Conservation (phyloP, 2,113 vertebrate species). For the Neodon shergylaensis region DNA sequence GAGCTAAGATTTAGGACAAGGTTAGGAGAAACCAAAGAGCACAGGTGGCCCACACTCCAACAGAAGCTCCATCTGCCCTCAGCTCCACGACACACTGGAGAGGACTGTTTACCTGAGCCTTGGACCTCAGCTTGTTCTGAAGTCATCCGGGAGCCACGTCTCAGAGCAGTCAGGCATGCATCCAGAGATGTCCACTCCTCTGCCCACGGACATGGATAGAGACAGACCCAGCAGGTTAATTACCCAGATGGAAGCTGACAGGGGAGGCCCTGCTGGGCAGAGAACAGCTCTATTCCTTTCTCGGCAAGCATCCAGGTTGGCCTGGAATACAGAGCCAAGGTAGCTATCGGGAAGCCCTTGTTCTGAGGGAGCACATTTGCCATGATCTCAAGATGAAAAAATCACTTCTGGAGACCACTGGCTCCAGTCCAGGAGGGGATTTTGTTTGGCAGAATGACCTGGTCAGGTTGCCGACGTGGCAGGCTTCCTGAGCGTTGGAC, state of each 20-base stretch:
- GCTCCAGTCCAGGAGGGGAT: constrained; percentile 41
- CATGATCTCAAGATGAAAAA: constrained; percentile 58
- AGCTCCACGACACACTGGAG: background rate
- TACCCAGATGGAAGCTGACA: constrained; percentile 55
- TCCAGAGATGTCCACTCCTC: background rate
- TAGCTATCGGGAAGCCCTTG: constrained; percentile 29
- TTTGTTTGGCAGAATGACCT: constrained; percentile 12
- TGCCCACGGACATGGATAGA: background rate
- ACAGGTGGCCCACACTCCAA: background rate
- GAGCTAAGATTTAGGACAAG: background rate
- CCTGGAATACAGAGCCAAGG: background rate
- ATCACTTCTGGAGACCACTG: constrained; percentile 2
- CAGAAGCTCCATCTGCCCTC: background rate
- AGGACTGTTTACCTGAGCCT: background rate
- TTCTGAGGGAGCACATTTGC: constrained; percentile 36
- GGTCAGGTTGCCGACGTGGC: background rate
- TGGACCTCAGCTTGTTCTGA: background rate
- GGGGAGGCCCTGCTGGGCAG: background rate
- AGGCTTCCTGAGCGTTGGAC: background rate
- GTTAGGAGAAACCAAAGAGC: background rate
- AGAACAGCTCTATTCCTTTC: constrained; percentile 62
- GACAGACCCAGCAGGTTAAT: constrained; percentile 31
- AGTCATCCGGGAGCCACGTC: background rate
- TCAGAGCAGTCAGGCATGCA: background rate
- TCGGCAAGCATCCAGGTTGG: constrained; percentile 16